Evolutionary conservation across 1,140 invertebrate species (phyloP).

Genomic region (Rhagoletis zephyria): DNA sequence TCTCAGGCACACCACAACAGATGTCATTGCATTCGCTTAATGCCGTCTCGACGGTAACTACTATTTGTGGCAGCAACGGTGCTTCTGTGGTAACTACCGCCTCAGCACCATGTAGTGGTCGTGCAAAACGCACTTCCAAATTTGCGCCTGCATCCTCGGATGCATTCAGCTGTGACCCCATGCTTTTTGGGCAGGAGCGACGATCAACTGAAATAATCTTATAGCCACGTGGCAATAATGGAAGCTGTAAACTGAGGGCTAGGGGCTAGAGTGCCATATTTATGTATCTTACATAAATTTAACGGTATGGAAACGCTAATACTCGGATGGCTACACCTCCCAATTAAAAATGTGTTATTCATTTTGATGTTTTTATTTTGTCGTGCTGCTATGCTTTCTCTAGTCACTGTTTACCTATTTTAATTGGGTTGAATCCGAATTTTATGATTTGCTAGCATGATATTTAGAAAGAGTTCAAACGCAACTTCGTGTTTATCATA

Average conservation of each 20-base stretch:
- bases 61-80: slow-evolving; percentile 61
- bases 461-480: too few species aligned
- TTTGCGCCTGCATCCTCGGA: slow-evolving; percentile 59
- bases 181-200: slow-evolving; percentile 61
- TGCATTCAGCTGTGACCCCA: slow-evolving; percentile 64
- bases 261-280: slow-evolving; percentile 16
- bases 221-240: slow-evolving; percentile 59
- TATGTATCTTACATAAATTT: background rate
- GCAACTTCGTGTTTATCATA: too few species aligned
- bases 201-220: slow-evolving; percentile 70
- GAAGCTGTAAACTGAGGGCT: background rate
- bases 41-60: slow-evolving; percentile 60
- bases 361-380: background rate
- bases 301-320: background rate
- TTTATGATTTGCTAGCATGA: background rate
- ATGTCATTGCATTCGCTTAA: slow-evolving; percentile 56
- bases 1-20: slow-evolving; percentile 44
- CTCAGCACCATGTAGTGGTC: slow-evolving; percentile 44
- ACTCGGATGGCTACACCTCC: background rate
- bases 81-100: slow-evolving; percentile 46
- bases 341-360: background rate
- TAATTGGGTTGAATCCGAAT: background rate
- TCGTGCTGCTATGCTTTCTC: background rate
- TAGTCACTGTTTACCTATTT: background rate
- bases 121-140: slow-evolving; percentile 60